Conservation (phyloP, 2,888 invertebrate species). For the Amaurobius ferox region DNA sequence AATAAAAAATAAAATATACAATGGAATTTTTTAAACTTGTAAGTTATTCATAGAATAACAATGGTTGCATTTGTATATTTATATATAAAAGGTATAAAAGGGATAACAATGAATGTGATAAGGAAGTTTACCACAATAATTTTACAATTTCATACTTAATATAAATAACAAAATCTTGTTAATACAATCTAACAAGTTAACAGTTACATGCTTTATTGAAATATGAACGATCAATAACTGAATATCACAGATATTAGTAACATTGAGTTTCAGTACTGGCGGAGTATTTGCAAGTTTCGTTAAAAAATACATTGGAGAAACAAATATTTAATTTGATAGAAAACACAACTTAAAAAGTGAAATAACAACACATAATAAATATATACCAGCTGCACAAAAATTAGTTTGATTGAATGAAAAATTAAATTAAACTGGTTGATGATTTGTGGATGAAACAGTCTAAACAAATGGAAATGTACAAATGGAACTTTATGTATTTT, state of each 20-base stretch:
- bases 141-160: background rate
- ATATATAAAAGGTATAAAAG: background rate
- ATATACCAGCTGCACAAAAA: background rate
- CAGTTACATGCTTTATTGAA: background rate
- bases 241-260: background rate
- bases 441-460: background rate
- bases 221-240: background rate
- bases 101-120: background rate
- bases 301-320: background rate
- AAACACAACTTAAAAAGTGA: background rate
- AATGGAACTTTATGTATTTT: background rate
- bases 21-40: background rate
- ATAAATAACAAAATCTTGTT: background rate
- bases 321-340: background rate
- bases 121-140: background rate
- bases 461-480: slow-evolving; percentile 1
- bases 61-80: background rate
- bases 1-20: background rate
- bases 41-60: background rate
- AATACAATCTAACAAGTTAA: background rate
- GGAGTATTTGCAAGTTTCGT: background rate
- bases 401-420: background rate
- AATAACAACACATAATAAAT: background rate
- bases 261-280: background rate
- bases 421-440: background rate